phyloP scores from a whole-genome alignment of 1,140 invertebrate species.

The Littorina saxatilis region DNA sequence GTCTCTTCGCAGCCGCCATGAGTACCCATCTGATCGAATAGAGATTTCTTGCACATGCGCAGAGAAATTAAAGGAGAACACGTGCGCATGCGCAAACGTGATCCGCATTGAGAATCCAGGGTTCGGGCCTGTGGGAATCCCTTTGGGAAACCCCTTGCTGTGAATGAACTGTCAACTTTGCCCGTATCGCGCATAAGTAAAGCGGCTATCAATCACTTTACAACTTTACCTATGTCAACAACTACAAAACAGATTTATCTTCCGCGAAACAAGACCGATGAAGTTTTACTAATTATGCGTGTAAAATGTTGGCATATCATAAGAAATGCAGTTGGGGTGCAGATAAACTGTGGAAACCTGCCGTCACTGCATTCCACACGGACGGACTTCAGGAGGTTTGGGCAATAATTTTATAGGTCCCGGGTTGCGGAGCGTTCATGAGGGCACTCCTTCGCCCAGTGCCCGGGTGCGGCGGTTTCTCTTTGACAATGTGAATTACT shows the following conservation, averaged over 20 bases:
- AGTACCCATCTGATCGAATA: conserved; percentile 71
- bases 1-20: conserved; percentile 76
- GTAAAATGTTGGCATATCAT: not conserved
- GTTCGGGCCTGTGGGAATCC: conserved; percentile 59
- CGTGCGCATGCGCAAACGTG: conserved; percentile 51
- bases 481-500: not conserved
- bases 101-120: conserved; percentile 26
- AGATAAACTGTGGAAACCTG: not conserved
- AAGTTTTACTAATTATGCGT: not conserved
- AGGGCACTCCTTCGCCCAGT: not conserved
- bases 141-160: conserved; percentile 55
- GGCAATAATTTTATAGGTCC: too few species aligned
- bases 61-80: conserved; percentile 45
- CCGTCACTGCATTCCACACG: not conserved
- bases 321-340: not conserved
- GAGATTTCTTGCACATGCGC: conserved; percentile 67
- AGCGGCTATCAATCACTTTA: conserved; percentile 39
- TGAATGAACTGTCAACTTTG: conserved; percentile 61
- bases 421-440: conserved; percentile 12
- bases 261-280: not conserved
- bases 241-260: conserved; percentile 8
- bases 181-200: conserved; percentile 45
- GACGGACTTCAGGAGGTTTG: not conserved
- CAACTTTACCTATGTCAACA: conserved; percentile 34
- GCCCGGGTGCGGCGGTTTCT: conserved; percentile 18